phyloP scores from a whole-genome alignment of 2,113 vertebrate species.

The Rhinogobius similis region DNA sequence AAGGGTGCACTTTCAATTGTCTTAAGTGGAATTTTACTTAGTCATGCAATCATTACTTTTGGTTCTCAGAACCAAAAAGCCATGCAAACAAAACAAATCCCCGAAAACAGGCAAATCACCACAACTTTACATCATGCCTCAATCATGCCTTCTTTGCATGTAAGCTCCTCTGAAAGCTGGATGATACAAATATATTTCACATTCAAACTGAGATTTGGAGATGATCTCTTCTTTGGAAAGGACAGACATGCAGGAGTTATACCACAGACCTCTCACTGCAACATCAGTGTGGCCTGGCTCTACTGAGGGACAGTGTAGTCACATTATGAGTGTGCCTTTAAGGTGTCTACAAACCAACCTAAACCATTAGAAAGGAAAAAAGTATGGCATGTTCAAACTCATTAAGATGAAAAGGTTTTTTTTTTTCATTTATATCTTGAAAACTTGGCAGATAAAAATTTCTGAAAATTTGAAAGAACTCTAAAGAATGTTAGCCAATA shows the following conservation, averaged over 20 bases:
- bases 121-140: background rate
- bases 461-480: no score
- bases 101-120: background rate
- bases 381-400: background rate
- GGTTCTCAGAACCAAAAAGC: no score
- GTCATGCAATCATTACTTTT: background rate
- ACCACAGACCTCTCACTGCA: constrained; percentile 50
- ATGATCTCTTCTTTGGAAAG: constrained; percentile 19
- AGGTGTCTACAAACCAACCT: background rate
- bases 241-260: constrained; percentile 31
- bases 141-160: background rate
- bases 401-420: no score
- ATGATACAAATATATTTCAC: background rate
- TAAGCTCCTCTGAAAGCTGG: background rate
- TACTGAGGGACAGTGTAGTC: constrained; percentile 46
- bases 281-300: constrained; percentile 41
- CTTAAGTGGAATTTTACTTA: background rate
- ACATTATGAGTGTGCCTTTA: no score
- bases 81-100: background rate
- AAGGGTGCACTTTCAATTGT: background rate
- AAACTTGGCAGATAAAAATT: background rate
- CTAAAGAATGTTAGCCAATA: no score
- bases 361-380: background rate
- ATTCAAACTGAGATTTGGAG: background rate
- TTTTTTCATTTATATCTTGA: background rate